Conservation (phyloP, 2,888 invertebrate genomes). For the Macropis europaea region DNA sequence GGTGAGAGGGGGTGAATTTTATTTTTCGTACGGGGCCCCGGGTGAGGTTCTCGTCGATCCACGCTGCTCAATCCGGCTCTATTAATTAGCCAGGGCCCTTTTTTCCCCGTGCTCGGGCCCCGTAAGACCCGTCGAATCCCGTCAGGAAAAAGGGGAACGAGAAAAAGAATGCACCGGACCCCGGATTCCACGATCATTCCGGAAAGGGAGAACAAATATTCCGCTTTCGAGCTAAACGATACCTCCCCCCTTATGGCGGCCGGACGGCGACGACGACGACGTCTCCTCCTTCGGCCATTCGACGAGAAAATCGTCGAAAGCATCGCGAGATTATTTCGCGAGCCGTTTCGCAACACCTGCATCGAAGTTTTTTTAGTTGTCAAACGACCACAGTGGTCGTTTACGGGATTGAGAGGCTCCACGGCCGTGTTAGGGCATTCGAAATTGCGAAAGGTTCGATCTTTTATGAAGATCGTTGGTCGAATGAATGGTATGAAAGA, state of each 20-base stretch:
- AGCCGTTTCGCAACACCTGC: constrained; percentile 30
- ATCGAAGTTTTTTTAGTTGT: too few species aligned
- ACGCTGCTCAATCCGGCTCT: constrained; percentile 61
- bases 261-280: constrained; percentile 1
- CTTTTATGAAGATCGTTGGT: too few species aligned
- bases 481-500: too few species aligned
- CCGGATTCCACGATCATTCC: constrained; percentile 58
- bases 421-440: too few species aligned
- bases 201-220: constrained; percentile 56
- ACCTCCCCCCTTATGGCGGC: background rate
- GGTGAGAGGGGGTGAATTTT: constrained; percentile 54
- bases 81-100: constrained; percentile 66
- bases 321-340: constrained; percentile 22
- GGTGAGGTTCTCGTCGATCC: constrained; percentile 49
- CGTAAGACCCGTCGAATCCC: constrained; percentile 59
- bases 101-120: constrained; percentile 51
- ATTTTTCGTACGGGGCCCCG: constrained; percentile 57
- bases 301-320: too few species aligned
- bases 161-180: constrained; percentile 33
- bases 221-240: constrained; percentile 39
- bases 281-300: constrained; percentile 1
- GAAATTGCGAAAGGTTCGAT: too few species aligned
- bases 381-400: too few species aligned
- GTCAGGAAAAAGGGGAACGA: constrained; percentile 52
- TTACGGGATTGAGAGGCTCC: too few species aligned